Conservation (phyloP, 2,888 invertebrate species). For the Rapana venosa region DNA sequence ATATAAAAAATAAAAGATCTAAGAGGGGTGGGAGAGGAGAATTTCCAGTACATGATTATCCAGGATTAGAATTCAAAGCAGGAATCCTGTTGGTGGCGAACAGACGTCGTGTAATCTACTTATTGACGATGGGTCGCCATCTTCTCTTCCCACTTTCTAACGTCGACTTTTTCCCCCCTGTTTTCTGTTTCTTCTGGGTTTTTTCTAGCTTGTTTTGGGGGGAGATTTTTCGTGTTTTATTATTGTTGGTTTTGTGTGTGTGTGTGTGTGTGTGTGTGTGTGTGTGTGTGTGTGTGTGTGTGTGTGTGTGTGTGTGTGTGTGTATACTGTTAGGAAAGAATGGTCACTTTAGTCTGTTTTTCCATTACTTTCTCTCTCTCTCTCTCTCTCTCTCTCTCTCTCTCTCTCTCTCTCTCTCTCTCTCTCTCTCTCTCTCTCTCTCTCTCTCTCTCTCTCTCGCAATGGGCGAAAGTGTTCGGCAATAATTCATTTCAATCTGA, state of each 20-base stretch:
- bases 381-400: conserved; percentile 9
- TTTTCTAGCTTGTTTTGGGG: background rate
- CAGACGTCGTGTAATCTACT: too few relatives aligned
- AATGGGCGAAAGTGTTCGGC: background rate
- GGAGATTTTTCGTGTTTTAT: background rate
- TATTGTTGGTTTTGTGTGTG: background rate
- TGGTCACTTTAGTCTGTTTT: background rate
- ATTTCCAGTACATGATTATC: too few relatives aligned
- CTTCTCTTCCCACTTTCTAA: background rate
- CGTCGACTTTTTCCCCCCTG: background rate
- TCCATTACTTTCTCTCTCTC: background rate
- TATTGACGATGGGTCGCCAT: background rate
- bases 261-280: conserved; percentile 10
- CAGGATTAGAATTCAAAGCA: too few relatives aligned
- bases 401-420: conserved; percentile 29
- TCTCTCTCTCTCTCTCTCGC: background rate
- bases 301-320: background rate
- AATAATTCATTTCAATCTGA: too few relatives aligned
- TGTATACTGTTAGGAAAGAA: background rate
- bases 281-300: background rate
- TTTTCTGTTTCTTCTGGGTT: background rate
- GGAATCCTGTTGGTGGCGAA: too few relatives aligned
- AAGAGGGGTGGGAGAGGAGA: too few relatives aligned
- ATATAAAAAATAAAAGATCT: too few relatives aligned
- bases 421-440: conserved; percentile 28